Evolutionary conservation across 2,888 invertebrate genomes (phyloP), one percentile per base, ranked within the genome.

Genomic region (Tenodera sinensis): DNA sequence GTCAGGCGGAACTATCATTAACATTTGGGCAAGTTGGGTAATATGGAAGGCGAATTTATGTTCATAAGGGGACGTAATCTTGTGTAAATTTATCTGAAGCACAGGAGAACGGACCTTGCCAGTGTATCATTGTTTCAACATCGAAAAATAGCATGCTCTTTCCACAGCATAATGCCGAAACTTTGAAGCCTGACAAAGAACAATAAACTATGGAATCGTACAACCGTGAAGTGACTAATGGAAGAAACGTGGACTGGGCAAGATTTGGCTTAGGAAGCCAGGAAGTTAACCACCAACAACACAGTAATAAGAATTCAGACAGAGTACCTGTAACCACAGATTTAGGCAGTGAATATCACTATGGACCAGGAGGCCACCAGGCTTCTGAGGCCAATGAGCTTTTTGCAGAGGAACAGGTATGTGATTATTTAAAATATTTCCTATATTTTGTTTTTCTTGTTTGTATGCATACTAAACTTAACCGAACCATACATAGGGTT

Each of bases 371-470:
- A 91, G 97, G 97, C 30, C 97, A 97, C 93, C 97, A 97, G 93
- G 96, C 97, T 34, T 96, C 97, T 87, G 97, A 98, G 89, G 97
- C 97, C 34, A 98, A 98, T 93, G 98, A 98, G 94, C 95, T 98
- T 89, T 98, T 98, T 93, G 97, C 97, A 42, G 97, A 98, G 92
- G 97, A 98, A 94, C 97, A 97, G 95, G 98, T 98, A 93, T 92
- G 93, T 42, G 12, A 42, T 42, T 12, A 42, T 42, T 42, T 42
- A 42, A 42, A 42, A 42, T 42, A 42, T 9, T 42, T 12, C 1
- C 42, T 42, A 12, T 8, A 34, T 3, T 34, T 42, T 42, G 9
- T 1, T 42, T 1, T 42, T 42, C 6, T 42, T 42, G 42, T 42
- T 7, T 34, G 34, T 34, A 34, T 34, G 4, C 34, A 42, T 12